phyloP scores from a whole-genome alignment of 2,113 vertebrate genomes.

The Cromileptes altivelis region DNA sequence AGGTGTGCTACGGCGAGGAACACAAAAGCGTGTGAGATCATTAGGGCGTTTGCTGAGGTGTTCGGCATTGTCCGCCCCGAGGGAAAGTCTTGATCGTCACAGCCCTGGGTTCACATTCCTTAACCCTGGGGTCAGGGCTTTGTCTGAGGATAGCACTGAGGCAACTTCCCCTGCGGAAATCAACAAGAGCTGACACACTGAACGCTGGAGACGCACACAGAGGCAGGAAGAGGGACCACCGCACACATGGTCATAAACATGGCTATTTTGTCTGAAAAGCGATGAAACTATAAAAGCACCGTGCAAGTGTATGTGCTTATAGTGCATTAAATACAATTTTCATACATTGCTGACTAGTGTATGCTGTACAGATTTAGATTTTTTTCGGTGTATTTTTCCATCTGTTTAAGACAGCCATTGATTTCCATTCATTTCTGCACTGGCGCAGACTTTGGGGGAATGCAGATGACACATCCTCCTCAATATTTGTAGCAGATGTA shows the following conservation, averaged over 20 bases:
- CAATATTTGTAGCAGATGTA: too few relatives aligned
- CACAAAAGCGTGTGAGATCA: slow-evolving; percentile 61
- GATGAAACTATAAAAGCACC: neutral
- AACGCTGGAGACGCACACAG: slow-evolving; percentile 63
- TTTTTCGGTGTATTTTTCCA: neutral
- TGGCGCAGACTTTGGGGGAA: too few relatives aligned
- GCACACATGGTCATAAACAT: slow-evolving; percentile 14
- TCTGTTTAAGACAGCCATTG: neutral
- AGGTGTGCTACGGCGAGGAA: neutral
- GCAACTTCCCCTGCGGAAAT: slow-evolving; percentile 84
- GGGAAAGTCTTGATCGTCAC: slow-evolving; percentile 77
- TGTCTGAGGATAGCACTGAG: slow-evolving; percentile 80
- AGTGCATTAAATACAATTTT: neutral
- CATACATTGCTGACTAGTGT: neutral
- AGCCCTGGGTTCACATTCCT: slow-evolving; percentile 84
- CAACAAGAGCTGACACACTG: slow-evolving; percentile 74
- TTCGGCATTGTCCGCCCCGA: slow-evolving; percentile 64
- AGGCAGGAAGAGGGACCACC: slow-evolving; percentile 70
- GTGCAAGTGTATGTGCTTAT: neutral
- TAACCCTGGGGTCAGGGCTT: slow-evolving; percentile 82
- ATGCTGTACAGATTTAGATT: neutral
- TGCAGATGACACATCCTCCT: too few relatives aligned
- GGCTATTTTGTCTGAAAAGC: neutral
- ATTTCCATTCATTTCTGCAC: neutral
- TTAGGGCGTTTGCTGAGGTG: slow-evolving; percentile 72